phyloP scores from a whole-genome alignment of 2,113 vertebrate genomes.

The Hyla sarda region DNA sequence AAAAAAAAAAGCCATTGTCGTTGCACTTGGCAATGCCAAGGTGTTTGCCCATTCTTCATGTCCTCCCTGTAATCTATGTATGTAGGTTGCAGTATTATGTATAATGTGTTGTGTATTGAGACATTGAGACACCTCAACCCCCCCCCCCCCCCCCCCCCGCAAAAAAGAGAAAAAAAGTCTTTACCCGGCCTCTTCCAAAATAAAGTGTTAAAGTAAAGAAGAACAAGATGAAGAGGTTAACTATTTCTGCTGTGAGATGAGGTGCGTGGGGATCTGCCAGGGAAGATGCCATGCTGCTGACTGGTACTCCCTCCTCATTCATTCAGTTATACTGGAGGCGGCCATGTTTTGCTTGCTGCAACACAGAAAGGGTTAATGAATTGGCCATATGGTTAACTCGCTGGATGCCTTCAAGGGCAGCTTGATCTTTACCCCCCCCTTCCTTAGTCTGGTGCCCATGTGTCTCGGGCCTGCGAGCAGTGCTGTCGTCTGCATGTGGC shows the following conservation, averaged over 20 bases:
- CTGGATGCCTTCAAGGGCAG: not conserved
- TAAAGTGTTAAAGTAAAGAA: no score
- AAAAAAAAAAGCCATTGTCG: not conserved
- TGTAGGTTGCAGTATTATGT: not conserved
- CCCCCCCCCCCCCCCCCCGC: no score
- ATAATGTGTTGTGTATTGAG: not conserved
- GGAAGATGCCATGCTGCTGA: not conserved
- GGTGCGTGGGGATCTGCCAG: not conserved
- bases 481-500: no score
- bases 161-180: no score
- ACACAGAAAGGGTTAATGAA: not conserved
- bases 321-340: not conserved
- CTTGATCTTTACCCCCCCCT: not conserved
- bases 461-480: not conserved
- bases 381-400: not conserved
- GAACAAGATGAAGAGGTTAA: no score
- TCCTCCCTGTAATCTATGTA: not conserved
- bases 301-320: not conserved
- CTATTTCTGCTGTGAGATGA: not conserved
- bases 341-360: slow-evolving; percentile 2
- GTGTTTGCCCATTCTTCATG: not conserved
- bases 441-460: slow-evolving; percentile 8
- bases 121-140: not conserved
- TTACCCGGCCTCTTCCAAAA: no score
- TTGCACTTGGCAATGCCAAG: not conserved